These are phyloP conservation scores for Stylophora pistillata DNA, from an alignment of 64 coral and sea anemone genomes.

Conservation along the genomic window DNA sequence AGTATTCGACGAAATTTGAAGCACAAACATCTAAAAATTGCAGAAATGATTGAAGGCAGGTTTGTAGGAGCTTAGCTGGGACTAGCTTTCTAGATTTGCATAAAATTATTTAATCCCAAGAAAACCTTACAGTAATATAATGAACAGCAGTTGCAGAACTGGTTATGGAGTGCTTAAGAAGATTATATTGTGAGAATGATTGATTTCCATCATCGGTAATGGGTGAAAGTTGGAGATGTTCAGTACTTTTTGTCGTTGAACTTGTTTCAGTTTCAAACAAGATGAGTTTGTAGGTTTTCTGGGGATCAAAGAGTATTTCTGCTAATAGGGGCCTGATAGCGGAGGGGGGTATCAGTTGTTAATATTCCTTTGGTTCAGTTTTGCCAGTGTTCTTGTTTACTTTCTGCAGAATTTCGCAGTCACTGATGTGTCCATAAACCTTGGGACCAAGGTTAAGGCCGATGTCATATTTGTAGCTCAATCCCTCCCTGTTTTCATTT, in stretches of 20 bases:
- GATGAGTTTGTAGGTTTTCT: slow-evolving; percentile 9
- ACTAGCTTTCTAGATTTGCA: slow-evolving; percentile 2
- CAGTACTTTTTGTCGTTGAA: slow-evolving; percentile 10
- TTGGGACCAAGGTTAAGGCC: background rate
- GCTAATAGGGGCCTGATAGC: too few species aligned
- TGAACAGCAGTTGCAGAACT: background rate
- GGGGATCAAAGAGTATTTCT: slow-evolving; percentile 25
- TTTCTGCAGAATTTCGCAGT: too few species aligned
- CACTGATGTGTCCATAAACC: background rate
- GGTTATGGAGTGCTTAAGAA: background rate
- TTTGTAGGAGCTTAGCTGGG: background rate
- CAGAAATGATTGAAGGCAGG: background rate
- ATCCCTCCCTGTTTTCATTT: too few species aligned
- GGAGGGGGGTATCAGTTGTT: background rate
- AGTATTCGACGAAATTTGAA: background rate
- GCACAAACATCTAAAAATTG: slow-evolving; percentile 20
- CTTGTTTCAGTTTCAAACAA: too few species aligned
- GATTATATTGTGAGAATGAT: background rate
- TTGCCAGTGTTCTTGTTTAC: slow-evolving; percentile 24
- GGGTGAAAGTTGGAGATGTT: background rate
- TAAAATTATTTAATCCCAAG: background rate
- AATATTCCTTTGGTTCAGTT: slow-evolving; percentile 2
- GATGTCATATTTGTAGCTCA: slow-evolving; percentile 3
- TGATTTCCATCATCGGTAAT: background rate
- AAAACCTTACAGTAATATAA: slow-evolving; percentile 1